phyloP scores from a whole-genome alignment of 2,888 invertebrate genomes.

The Microctonus brassicae region DNA sequence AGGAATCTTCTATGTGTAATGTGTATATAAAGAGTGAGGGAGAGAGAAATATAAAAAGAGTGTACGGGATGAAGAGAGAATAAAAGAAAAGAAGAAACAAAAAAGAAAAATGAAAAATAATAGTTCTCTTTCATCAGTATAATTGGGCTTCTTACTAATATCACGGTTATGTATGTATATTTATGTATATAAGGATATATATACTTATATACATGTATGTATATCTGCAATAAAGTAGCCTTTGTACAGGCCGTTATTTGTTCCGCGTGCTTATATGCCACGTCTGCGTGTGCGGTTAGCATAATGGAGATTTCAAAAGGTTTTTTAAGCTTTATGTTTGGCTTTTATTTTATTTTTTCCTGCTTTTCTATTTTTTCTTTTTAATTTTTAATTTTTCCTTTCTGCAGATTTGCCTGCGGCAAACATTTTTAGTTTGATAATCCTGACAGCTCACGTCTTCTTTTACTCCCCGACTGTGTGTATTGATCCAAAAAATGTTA shows the following conservation, averaged over 20 bases:
- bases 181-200: neutral
- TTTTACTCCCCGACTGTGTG: too few relatives aligned
- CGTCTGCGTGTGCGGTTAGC: slow-evolving; percentile 36
- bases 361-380: neutral
- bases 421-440: neutral
- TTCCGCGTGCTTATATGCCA: slow-evolving; percentile 30
- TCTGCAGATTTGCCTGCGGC: neutral
- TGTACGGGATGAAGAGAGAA: too few relatives aligned
- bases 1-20: slow-evolving; percentile 16
- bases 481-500: too few relatives aligned
- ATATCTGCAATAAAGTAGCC: slow-evolving; percentile 49
- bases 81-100: slow-evolving; percentile 30
- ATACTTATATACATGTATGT: neutral
- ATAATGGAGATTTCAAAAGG: slow-evolving; percentile 44
- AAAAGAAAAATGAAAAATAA: slow-evolving; percentile 14
- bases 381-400: slow-evolving; percentile 1
- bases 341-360: neutral
- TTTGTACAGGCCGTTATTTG: slow-evolving; percentile 44
- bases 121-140: slow-evolving; percentile 44
- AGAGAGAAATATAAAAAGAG: too few relatives aligned
- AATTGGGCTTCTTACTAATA: slow-evolving; percentile 47
- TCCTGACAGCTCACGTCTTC: neutral
- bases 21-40: too few relatives aligned
- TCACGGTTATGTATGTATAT: slow-evolving; percentile 19
- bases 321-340: slow-evolving; percentile 15